These are phyloP conservation scores for Onychomys arenicola DNA, from an alignment of 2,797 vertebrate species.

Conservation along the genomic window DNA sequence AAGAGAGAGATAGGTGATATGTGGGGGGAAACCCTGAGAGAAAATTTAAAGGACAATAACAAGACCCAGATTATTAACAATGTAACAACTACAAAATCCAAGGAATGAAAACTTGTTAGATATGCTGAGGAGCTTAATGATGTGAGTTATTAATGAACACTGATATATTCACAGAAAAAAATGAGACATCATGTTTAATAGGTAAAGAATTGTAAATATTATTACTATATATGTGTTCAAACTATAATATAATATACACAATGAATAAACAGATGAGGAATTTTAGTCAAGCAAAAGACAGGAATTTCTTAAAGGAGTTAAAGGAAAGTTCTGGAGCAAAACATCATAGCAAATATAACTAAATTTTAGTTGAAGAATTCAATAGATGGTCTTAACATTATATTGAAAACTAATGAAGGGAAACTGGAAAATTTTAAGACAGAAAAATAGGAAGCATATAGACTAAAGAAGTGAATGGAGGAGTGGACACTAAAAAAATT, in stretches of 20 bases:
- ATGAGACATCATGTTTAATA: not conserved
- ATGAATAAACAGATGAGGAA: not conserved
- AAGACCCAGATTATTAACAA: not conserved
- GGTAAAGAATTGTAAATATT: not conserved
- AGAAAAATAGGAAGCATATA: not conserved
- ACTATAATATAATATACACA: not conserved
- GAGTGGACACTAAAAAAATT: not conserved
- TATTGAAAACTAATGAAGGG: not conserved
- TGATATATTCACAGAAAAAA: not conserved
- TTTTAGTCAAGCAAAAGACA: not conserved
- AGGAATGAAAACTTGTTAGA: not conserved
- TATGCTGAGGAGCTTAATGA: not conserved
- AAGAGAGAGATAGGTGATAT: too few relatives aligned
- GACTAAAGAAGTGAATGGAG: not conserved
- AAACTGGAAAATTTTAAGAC: not conserved
- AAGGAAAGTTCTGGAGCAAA: slow-evolving; percentile 27
- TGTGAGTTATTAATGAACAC: not conserved
- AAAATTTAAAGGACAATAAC: not conserved
- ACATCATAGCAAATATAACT: not conserved
- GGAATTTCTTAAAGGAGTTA: not conserved
- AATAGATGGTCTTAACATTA: not conserved
- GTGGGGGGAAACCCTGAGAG: not conserved
- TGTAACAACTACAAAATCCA: not conserved
- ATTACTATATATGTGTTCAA: not conserved
- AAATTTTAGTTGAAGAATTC: not conserved